Percentiles rank a stretch among this genome's conserved stretches.
These are phyloP conservation scores for Hirudinaria manillensis DNA, from an alignment of 2,888 invertebrate genomes.

Conservation along the genomic window DNA sequence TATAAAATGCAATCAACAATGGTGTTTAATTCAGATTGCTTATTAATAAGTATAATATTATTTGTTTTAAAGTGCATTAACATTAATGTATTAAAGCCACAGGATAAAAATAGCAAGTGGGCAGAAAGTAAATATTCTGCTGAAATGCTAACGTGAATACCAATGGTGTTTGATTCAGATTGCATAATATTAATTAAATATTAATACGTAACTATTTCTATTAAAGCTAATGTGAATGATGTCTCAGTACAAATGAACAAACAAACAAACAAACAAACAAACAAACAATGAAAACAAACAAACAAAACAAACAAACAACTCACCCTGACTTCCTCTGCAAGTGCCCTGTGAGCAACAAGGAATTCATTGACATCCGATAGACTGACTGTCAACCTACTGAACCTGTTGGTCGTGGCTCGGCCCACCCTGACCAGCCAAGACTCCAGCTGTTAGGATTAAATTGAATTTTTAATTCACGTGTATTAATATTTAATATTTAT, in stretches of 20 bases:
- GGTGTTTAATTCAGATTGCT: too few species aligned
- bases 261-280: not conserved
- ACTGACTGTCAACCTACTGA: conserved; percentile 67
- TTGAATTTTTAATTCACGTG: not conserved
- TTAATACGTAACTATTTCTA: too few species aligned
- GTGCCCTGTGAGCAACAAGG: conserved; percentile 66
- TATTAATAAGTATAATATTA: too few species aligned
- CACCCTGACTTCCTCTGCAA: conserved; percentile 69
- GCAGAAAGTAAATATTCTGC: too few species aligned
- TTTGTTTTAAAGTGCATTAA: too few species aligned
- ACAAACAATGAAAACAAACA: not conserved
- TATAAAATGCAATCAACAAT: too few species aligned
- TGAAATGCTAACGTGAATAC: too few species aligned
- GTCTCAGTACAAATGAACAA: not conserved
- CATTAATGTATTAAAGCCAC: too few species aligned
- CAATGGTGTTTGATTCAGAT: too few species aligned
- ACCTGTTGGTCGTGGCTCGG: conserved; percentile 68
- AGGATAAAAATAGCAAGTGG: too few species aligned
- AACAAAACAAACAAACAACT: not conserved
- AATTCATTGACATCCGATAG: conserved; percentile 64
- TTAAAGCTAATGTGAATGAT: too few species aligned
- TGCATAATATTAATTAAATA: too few species aligned
- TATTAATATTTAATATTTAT: not conserved
- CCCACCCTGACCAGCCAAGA: conserved; percentile 70
- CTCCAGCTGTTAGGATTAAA: conserved; percentile 55